Evolutionary conservation across 2,113 vertebrate species (phyloP), one percentile per base, ranked within the genome.

Genomic region (Amblyornis subalaris): DNA sequence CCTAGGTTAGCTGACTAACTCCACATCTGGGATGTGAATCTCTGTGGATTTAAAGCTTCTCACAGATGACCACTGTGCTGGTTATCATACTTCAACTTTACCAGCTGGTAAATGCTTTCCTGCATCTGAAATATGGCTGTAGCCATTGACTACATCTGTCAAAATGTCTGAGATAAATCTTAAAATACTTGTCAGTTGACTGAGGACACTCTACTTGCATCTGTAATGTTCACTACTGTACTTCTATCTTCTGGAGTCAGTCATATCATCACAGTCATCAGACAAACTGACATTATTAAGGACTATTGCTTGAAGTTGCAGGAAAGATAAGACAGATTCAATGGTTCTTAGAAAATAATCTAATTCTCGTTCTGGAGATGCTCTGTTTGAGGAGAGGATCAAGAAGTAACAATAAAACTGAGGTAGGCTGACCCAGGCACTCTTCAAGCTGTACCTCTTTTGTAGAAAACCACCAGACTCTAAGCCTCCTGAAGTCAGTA

Each of bases 201-300:
- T 58, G 58, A 90, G 19, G 65, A 73, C 36, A 53, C 8, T 79
- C 22, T 6, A 3, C 45, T 90, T 85, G 7, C 21, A 40, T 54
- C 71, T 76, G 4, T 44, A 79, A 36, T 0, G 0, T 75, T 45
- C n/a, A 29, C 21, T 55, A 28, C 25, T 15, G 10, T 70, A 77
- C 12, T 79, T 85, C 38, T 70, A 0, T 31, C 36, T 84, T 81
- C 62, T 26, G 16, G 45, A 70, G 24, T 21, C 77, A 40, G 35
- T 58, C 8, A 14, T 40, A 40, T 51, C 26, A 44, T 47, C 53
- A 64, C 31, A 66, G 24, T 36, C 40, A 23, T 60, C 29, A 54
- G 36, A 60, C 24, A 93, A 74, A 61, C 21, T 65, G 50, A 65
- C 70, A 82, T 48, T 53, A 60, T 12, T 57, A 64, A 82, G 33